Percentiles rank a stretch among this genome's conserved stretches.
phyloP scores from a whole-genome alignment of 2,113 vertebrate species.

The Diadophis punctatus region DNA sequence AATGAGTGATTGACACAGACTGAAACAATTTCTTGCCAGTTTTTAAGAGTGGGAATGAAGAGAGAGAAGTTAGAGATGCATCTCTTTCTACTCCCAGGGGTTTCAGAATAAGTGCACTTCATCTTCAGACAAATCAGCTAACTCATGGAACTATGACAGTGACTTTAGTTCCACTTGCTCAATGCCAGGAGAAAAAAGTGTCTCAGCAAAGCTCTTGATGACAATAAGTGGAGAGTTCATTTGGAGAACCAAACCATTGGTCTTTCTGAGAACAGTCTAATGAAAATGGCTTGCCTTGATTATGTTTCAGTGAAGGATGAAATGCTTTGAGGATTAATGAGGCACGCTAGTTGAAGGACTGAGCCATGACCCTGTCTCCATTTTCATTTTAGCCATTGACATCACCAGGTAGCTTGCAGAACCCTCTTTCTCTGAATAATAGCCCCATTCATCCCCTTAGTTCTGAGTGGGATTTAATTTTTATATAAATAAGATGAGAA shows the following conservation, averaged over 20 bases:
- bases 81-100: background rate
- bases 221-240: conserved; percentile 1
- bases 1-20: background rate
- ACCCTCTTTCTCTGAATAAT: too few relatives aligned
- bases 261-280: background rate
- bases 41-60: background rate
- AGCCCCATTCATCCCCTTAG: background rate
- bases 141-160: background rate
- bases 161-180: background rate
- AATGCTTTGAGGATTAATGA: background rate
- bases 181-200: background rate
- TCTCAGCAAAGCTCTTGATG: background rate
- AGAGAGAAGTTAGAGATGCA: background rate
- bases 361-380: too few relatives aligned
- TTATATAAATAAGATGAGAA: background rate
- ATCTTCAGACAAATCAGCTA: background rate
- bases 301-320: background rate
- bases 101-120: background rate
- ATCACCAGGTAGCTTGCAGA: background rate
- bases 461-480: background rate
- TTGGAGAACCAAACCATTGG: background rate
- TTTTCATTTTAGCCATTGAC: background rate
- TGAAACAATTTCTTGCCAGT: background rate
- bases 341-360: background rate
- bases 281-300: background rate